A percentile compares a stretch with the other conserved stretches of the same genome.
phyloP scores from a whole-genome alignment of 2,888 invertebrate species.

The Nephrotoma flavescens region DNA sequence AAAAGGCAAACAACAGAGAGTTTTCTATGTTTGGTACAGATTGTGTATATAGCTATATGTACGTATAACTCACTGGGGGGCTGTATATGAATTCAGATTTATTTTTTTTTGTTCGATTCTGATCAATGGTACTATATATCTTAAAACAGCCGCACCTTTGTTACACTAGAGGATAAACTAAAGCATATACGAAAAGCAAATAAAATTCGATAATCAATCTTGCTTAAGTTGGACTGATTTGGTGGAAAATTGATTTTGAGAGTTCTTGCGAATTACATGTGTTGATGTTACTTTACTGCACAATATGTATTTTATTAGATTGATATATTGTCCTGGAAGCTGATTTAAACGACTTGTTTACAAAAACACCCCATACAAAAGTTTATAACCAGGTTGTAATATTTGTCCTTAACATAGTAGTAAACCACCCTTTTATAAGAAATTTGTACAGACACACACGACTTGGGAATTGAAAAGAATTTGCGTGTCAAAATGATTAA shows the following conservation, averaged over 20 bases:
- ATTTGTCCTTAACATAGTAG: too few species aligned
- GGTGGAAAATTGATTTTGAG: neutral
- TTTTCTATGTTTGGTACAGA: neutral
- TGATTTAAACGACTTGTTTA: neutral
- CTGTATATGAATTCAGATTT: neutral
- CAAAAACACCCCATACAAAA: too few species aligned
- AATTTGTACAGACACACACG: too few species aligned
- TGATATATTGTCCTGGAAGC: neutral
- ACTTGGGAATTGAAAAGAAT: too few species aligned
- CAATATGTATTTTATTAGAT: neutral
- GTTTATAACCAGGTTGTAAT: too few species aligned
- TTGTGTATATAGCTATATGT: neutral
- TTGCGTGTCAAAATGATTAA: too few species aligned
- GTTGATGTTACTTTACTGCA: neutral
- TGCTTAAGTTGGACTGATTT: neutral
- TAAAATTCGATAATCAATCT: neutral
- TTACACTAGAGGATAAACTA: neutral
- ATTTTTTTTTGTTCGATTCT: neutral
- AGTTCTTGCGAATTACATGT: neutral
- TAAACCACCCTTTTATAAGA: too few species aligned
- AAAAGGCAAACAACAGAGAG: neutral
- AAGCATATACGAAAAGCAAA: neutral
- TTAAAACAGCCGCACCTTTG: neutral
- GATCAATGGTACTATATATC: neutral
- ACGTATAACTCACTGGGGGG: neutral